These are phyloP conservation scores for Tautogolabrus adspersus DNA, from an alignment of 2,113 vertebrate species.

Conservation along the genomic window DNA sequence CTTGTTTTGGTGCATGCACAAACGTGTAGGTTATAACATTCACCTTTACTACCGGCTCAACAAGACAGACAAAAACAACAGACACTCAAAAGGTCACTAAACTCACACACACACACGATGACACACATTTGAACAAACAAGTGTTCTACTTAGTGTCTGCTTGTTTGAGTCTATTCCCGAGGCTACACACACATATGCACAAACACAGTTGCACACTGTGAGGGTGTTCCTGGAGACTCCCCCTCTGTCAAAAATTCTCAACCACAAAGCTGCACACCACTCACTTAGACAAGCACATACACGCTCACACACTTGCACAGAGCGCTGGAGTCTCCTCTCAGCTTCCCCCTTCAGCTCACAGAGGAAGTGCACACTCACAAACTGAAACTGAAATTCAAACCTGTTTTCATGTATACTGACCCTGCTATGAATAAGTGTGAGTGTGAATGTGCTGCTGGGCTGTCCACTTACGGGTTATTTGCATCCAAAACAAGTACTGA, in stretches of 20 bases:
- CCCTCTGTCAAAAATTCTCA: slow-evolving; percentile 62
- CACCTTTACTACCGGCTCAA: slow-evolving; percentile 5
- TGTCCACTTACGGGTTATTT: no score
- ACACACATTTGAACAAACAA: slow-evolving; percentile 4
- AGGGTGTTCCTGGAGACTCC: slow-evolving; percentile 82
- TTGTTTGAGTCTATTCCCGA: background rate
- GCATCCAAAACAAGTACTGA: background rate
- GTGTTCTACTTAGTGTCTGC: background rate
- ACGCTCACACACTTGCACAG: slow-evolving; percentile 35
- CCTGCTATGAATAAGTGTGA: background rate
- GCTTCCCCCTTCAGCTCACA: slow-evolving; percentile 77
- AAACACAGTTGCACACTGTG: background rate
- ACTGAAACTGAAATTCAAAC: slow-evolving; percentile 77
- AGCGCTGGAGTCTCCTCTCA: slow-evolving; percentile 76
- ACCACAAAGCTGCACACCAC: slow-evolving; percentile 71
- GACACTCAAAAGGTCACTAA: background rate
- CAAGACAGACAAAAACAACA: background rate
- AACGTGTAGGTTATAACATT: background rate
- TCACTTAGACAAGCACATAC: slow-evolving; percentile 51
- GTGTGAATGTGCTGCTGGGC: background rate
- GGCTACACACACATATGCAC: background rate
- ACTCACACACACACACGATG: background rate
- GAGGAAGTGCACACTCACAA: slow-evolving; percentile 77
- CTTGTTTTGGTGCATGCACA: slow-evolving; percentile 2
- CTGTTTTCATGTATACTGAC: slow-evolving; percentile 33